phyloP scores from a whole-genome alignment of 2,113 vertebrate genomes.

The Melospiza melodia region DNA sequence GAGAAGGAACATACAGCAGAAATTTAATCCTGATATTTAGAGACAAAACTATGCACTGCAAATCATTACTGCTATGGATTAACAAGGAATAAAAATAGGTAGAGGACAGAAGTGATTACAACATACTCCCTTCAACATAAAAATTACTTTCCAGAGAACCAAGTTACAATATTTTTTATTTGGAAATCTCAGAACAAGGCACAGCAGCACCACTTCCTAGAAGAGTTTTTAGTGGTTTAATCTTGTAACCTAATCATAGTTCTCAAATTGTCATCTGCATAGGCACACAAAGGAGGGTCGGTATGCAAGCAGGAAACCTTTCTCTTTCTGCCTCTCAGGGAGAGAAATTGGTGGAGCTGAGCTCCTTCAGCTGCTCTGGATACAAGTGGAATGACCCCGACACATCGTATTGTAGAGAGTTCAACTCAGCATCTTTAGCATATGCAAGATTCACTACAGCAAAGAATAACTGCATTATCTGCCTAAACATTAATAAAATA shows the following conservation, averaged over 20 bases:
- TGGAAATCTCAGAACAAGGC: background rate
- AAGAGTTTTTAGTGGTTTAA: background rate
- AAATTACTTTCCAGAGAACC: background rate
- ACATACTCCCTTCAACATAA: background rate
- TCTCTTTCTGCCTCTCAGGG: background rate
- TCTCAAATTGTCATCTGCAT: background rate
- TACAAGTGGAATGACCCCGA: background rate
- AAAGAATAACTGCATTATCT: background rate
- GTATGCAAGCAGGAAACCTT: background rate
- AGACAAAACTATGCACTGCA: background rate
- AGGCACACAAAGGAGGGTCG: background rate
- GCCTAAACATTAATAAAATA: background rate
- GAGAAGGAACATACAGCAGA: background rate
- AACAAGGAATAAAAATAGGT: background rate
- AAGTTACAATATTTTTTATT: background rate
- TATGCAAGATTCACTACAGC: background rate
- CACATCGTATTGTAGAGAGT: too few relatives aligned
- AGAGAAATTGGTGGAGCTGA: background rate
- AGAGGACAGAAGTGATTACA: background rate
- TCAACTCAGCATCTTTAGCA: background rate
- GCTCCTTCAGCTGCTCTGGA: background rate
- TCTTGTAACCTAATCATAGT: background rate
- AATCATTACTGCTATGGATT: background rate
- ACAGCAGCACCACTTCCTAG: background rate
- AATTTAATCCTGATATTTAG: background rate